Evolutionary conservation across 2,113 vertebrate genomes (phyloP).

Genomic region (Mormyrus iriodes): DNA sequence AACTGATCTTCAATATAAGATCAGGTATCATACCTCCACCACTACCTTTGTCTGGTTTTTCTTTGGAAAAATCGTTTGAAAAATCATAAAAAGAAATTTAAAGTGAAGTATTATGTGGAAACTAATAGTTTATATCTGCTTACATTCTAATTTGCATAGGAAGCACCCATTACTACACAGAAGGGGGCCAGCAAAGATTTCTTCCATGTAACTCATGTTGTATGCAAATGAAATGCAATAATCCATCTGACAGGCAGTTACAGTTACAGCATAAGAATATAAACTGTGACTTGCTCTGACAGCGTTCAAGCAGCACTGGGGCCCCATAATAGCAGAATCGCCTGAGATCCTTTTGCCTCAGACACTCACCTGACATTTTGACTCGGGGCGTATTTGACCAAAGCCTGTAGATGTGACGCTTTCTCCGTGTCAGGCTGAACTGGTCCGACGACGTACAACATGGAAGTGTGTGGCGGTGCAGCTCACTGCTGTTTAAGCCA

Average conservation of each 20-base stretch:
- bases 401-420: conserved; percentile 28
- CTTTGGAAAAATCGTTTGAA: background rate
- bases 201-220: background rate
- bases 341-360: background rate
- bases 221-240: background rate
- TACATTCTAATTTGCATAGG: background rate
- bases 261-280: background rate
- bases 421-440: conserved; percentile 31
- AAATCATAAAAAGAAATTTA: background rate
- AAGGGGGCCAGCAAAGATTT: background rate
- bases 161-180: background rate
- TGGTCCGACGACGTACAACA: conserved; percentile 37
- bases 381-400: conserved; percentile 63
- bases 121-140: background rate
- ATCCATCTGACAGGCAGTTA: background rate
- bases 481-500: conserved; percentile 42
- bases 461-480: conserved; percentile 41
- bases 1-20: background rate
- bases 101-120: background rate
- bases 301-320: background rate
- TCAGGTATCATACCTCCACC: background rate
- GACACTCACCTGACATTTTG: conserved; percentile 69
- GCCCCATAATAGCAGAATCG: background rate
- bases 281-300: background rate
- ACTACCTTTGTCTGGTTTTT: background rate